Percentiles rank a stretch among this genome's conserved stretches.
phyloP scores from a whole-genome alignment of 2,113 vertebrate species.

The Opisthocomus hoazin region DNA sequence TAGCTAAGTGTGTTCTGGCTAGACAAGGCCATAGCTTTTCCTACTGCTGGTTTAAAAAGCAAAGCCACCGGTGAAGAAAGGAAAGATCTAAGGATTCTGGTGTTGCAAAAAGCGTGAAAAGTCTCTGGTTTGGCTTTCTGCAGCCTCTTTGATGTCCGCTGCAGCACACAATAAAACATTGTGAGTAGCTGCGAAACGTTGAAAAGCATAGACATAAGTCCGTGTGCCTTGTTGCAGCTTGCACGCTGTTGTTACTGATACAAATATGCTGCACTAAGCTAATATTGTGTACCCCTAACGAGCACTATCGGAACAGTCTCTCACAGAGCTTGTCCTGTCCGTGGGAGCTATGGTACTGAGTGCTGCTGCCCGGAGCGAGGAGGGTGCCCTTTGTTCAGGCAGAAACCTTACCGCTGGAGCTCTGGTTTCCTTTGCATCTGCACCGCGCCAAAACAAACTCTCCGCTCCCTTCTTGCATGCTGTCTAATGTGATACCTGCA shows the following conservation, averaged over 20 bases:
- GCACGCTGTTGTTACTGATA: rapidly evolving
- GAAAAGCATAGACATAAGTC: neutral
- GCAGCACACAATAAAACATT: neutral
- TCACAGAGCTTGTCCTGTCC: neutral
- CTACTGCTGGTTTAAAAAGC: neutral
- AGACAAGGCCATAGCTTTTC: neutral
- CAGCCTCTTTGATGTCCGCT: neutral
- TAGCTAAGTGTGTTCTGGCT: neutral
- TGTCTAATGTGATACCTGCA: rapidly evolving
- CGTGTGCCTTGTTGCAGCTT: neutral
- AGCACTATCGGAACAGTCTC: rapidly evolving
- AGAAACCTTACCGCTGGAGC: neutral
- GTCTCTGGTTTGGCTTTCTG: neutral
- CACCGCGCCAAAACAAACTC: neutral
- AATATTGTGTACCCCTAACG: rapidly evolving
- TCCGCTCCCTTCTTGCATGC: rapidly evolving
- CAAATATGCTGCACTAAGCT: neutral
- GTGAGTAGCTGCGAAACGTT: neutral
- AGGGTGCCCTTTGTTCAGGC: neutral
- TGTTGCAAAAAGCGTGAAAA: neutral
- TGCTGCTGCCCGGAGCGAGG: neutral
- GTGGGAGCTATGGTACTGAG: neutral
- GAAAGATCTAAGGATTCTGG: no score
- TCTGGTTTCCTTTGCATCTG: neutral
- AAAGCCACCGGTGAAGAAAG: neutral